Percentiles rank a stretch among this genome's conserved stretches.
Conservation (phyloP, 2,113 vertebrate genomes). For the Aptenodytes forsteri region DNA sequence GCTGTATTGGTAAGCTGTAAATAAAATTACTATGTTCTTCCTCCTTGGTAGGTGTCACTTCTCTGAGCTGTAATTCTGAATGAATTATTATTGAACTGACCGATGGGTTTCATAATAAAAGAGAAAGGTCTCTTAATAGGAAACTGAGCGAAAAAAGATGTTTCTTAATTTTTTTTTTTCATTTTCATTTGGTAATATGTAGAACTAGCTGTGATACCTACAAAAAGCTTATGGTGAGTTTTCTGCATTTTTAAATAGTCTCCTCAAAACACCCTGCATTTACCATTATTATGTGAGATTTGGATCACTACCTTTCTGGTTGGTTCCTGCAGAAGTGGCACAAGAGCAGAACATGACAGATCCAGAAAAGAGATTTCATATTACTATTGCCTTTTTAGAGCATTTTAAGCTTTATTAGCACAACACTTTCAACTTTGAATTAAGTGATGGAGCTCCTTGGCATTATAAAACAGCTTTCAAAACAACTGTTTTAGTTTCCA, state of each 20-base stretch:
- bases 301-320: background rate
- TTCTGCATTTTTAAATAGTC: background rate
- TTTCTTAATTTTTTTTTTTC: background rate
- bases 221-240: background rate
- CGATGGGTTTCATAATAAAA: background rate
- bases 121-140: background rate
- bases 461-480: slow-evolving; percentile 2
- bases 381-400: background rate
- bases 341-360: background rate
- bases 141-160: background rate
- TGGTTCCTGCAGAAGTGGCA: background rate
- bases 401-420: slow-evolving; percentile 15
- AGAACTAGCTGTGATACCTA: background rate
- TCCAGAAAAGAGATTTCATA: background rate
- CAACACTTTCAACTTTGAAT: slow-evolving; percentile 1
- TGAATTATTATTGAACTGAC: background rate
- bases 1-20: background rate
- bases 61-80: background rate
- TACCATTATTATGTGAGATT: background rate
- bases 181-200: background rate
- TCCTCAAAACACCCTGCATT: background rate
- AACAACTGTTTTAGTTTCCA: background rate
- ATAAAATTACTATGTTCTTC: background rate
- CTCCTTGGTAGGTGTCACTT: background rate
- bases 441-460: background rate